Evolutionary conservation across 2,888 invertebrate species (phyloP).

Genomic region (Thumatha senex): DNA sequence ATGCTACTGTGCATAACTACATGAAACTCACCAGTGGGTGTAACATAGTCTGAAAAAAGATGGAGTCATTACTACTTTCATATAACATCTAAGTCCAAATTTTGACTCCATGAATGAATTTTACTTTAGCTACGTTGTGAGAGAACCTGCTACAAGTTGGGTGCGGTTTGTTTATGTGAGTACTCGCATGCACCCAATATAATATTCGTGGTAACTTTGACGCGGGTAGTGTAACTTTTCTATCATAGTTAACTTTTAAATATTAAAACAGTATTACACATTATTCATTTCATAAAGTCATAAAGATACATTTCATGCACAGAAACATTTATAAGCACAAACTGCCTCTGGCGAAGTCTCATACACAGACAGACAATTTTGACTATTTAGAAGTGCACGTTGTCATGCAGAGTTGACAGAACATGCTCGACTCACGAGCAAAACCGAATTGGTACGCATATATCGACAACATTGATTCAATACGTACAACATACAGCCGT

Average conservation of each 20-base stretch:
- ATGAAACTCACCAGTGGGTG: constrained; percentile 80
- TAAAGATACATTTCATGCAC: constrained; percentile 35
- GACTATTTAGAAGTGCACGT: constrained; percentile 48
- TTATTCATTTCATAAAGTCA: constrained; percentile 16
- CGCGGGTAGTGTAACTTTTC: constrained; percentile 2
- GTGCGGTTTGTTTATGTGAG: constrained; percentile 31
- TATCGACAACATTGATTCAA: constrained; percentile 34
- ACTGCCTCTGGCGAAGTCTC: constrained; percentile 14
- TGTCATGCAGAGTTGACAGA: constrained; percentile 68
- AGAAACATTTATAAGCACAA: constrained; percentile 39
- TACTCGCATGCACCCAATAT: constrained; percentile 39
- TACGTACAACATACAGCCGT: no score
- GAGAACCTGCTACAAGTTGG: constrained; percentile 31
- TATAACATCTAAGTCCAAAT: constrained; percentile 68
- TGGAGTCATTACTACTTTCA: constrained; percentile 80
- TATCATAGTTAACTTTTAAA: not conserved
- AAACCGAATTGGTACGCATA: constrained; percentile 46
- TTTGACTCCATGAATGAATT: constrained; percentile 75
- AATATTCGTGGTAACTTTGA: constrained; percentile 17
- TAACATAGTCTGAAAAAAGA: constrained; percentile 83
- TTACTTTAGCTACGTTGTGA: constrained; percentile 49
- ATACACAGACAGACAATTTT: constrained; percentile 11
- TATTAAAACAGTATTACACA: not conserved
- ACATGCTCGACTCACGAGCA: constrained; percentile 66
- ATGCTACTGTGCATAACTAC: constrained; percentile 69